Evolutionary conservation across 1,140 invertebrate species (phyloP), one percentile per base, ranked within the genome.

Genomic region (Drosophila gunungcola): DNA sequence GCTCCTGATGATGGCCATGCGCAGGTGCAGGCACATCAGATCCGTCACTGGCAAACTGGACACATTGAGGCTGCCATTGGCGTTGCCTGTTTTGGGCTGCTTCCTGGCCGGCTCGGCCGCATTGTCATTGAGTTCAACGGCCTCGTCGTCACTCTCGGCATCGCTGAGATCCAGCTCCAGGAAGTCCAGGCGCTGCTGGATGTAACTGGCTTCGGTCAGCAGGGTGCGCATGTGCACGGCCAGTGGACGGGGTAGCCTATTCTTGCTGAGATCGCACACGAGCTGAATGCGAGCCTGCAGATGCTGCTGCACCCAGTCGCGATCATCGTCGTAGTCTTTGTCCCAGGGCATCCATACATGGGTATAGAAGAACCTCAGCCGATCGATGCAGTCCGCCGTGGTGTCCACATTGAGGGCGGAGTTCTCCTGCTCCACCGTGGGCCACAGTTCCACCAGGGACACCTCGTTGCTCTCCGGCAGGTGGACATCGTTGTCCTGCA

Each of bases 331-430:
- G 27, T 94, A 93, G 53, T 95, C 94, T 45, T 93, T 80, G 68
- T 95, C 95, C 94, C 94, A 95, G 3, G 95, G 94, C 94, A 95
- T 94, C 92, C 94, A 94, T 4, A 95, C 77, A 73, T 95, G 91
- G 51, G 93, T 93, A 69, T 94, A 95, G 80, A 95, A 95, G 54
- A 95, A 95, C 55, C 95, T 85, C n/a, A 93, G 60, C 38, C 94
- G 92, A 79, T 95, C 95, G 0, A 95, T 73, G 29, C 88, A 88
- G 72, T 94, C 93, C 0, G 93, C 93, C 4, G 93, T 94, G 16
- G 78, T 79, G 42, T 92, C 82, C 41, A 93, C 72, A 88, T 93
- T 93, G 3, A 94, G 58, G 3, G 86, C 93, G 3, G 78, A 61
- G 54, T 94, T 94, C 16, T 94, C 93, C 81, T 95, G 94, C 12